phyloP scores from a whole-genome alignment of 1,140 invertebrate species.

The Bombus turneri region DNA sequence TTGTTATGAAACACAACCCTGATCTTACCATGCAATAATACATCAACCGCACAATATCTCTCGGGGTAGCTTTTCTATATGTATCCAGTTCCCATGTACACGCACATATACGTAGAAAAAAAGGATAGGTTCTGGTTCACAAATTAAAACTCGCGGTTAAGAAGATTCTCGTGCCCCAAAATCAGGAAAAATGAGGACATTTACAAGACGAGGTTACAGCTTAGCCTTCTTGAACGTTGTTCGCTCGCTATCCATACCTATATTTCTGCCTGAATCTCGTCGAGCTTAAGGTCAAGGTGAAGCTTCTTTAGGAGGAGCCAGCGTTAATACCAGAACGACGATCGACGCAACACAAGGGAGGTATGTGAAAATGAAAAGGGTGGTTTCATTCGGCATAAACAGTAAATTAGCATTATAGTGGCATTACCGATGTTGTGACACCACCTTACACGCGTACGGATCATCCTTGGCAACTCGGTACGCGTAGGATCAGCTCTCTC shows the following conservation, averaged over 20 bases:
- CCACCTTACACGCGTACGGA: conserved; percentile 72
- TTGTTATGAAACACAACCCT: conserved; percentile 38
- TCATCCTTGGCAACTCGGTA: conserved; percentile 58
- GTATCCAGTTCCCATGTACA: background rate
- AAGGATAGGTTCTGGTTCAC: background rate
- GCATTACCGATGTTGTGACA: conserved; percentile 80
- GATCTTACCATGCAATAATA: background rate
- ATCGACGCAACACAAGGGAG: conserved; percentile 13
- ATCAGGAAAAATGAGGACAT: background rate
- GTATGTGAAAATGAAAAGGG: conserved; percentile 3
- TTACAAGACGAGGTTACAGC: conserved; percentile 34
- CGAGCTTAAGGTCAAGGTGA: conserved; percentile 61
- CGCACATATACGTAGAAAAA: background rate
- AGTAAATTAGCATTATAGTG: conserved; percentile 80
- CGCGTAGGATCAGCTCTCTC: conserved; percentile 70
- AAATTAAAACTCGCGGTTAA: background rate
- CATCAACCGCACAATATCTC: conserved; percentile 3
- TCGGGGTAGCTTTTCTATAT: background rate
- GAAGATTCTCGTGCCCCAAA: background rate
- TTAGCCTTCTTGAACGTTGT: background rate
- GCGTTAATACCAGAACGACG: conserved; percentile 48
- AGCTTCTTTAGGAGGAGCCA: conserved; percentile 37
- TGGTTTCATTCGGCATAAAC: conserved; percentile 68
- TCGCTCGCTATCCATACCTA: conserved; percentile 14
- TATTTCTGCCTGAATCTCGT: conserved; percentile 29